These are phyloP conservation scores for Leptinotarsa peninsularis DNA, from an alignment of 2,888 invertebrate genomes.

Conservation along the genomic window DNA sequence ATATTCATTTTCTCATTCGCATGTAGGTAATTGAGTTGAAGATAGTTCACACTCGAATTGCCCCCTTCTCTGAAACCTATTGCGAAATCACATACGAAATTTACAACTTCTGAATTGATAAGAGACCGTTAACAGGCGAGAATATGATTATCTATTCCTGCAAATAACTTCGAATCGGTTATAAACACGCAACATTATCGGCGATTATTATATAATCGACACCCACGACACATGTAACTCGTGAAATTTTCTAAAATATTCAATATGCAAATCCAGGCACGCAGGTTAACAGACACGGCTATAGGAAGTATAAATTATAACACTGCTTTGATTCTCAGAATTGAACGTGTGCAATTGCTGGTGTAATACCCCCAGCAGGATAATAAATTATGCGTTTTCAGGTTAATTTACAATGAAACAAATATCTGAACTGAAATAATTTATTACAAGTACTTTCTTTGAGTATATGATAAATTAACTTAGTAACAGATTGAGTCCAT, in stretches of 20 bases:
- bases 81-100: slow-evolving; percentile 7
- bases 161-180: slow-evolving; percentile 1
- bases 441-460: background rate
- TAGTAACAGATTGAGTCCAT: background rate
- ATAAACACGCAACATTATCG: slow-evolving; percentile 24
- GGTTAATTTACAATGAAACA: slow-evolving; percentile 10
- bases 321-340: slow-evolving; percentile 32
- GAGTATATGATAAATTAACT: background rate
- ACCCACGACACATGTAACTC: slow-evolving; percentile 38
- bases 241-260: slow-evolving; percentile 40
- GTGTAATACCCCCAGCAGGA: slow-evolving; percentile 12
- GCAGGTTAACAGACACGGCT: slow-evolving; percentile 30
- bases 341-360: slow-evolving; percentile 20
- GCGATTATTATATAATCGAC: slow-evolving; percentile 42
- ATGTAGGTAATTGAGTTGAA: background rate
- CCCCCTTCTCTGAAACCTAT: background rate
- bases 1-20: too few relatives aligned
- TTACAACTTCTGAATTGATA: slow-evolving; percentile 14
- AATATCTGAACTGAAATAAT: background rate
- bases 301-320: slow-evolving; percentile 43
- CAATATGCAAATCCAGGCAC: slow-evolving; percentile 40
- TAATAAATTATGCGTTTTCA: slow-evolving; percentile 5
- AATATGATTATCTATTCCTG: slow-evolving; percentile 4
- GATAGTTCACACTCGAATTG: background rate
- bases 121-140: slow-evolving; percentile 16